Percentiles rank a stretch among this genome's conserved stretches.
Evolutionary conservation across 2,113 vertebrate genomes (phyloP).

Genomic region (Barbus barbus): DNA sequence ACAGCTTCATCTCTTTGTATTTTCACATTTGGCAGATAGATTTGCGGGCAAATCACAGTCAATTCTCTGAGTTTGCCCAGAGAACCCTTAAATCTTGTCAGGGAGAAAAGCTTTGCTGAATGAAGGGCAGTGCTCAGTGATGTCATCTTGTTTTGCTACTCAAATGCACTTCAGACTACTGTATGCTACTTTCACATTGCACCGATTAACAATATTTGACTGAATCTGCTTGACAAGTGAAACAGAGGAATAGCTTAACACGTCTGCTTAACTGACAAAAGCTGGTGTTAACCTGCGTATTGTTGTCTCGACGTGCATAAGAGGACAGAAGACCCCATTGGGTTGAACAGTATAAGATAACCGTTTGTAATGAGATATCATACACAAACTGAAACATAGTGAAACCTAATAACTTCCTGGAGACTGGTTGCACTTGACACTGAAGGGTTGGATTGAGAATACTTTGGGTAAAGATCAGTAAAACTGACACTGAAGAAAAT

Average conservation of each 20-base stretch:
- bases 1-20: not conserved
- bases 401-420: constrained; percentile 24
- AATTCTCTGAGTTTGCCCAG: not conserved
- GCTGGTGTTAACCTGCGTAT: not conserved
- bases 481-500: constrained; percentile 36
- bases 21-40: constrained; percentile 18
- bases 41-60: not conserved
- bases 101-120: not conserved
- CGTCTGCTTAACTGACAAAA: not conserved
- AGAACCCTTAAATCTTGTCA: constrained; percentile 5
- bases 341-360: not conserved
- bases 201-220: not conserved
- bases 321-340: not conserved
- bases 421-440: constrained; percentile 1
- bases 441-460: constrained; percentile 12
- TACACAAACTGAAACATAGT: constrained; percentile 29
- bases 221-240: constrained; percentile 6
- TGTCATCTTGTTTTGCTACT: constrained; percentile 1
- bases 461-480: constrained; percentile 56
- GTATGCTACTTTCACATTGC: constrained; percentile 3
- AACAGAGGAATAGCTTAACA: not conserved
- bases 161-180: not conserved
- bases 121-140: not conserved
- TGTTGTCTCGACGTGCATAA: not conserved
- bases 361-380: not conserved